Percentiles rank a stretch among this genome's conserved stretches.
These are phyloP conservation scores for Crypturellus undulatus DNA, from an alignment of 2,113 vertebrate species.

Conservation along the genomic window DNA sequence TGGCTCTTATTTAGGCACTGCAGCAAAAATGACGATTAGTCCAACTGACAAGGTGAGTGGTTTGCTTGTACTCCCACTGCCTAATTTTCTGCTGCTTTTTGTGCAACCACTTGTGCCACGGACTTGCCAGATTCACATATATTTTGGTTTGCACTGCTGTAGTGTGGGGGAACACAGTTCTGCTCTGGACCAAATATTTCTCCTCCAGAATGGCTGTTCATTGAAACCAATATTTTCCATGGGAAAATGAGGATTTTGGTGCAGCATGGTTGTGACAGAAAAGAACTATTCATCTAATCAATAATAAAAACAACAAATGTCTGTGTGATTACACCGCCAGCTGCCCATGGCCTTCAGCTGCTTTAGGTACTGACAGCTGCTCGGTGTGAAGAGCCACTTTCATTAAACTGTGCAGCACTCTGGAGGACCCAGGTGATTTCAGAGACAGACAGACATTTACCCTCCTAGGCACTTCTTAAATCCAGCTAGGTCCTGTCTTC, in stretches of 20 bases:
- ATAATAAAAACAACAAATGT: constrained; percentile 11
- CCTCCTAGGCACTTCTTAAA: not conserved
- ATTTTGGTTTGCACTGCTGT: not conserved
- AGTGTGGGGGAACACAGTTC: not conserved
- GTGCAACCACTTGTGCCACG: not conserved
- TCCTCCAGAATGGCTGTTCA: not conserved
- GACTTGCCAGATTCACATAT: not conserved
- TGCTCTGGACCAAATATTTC: not conserved
- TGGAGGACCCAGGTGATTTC: not conserved
- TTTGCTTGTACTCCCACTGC: not conserved
- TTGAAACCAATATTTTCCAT: not conserved
- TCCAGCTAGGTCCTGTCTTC: not conserved
- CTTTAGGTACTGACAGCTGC: not conserved
- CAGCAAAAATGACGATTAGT: not conserved
- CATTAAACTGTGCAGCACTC: not conserved
- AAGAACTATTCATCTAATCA: constrained; percentile 15
- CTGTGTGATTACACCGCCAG: not conserved
- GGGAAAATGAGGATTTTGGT: constrained; percentile 14
- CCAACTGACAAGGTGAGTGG: not conserved
- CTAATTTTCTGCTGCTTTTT: not conserved
- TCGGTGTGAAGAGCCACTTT: not conserved
- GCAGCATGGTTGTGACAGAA: not conserved
- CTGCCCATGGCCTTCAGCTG: not conserved
- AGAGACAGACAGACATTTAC: not conserved
- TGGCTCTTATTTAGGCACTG: constrained; percentile 6